phyloP scores from a whole-genome alignment of 2,797 vertebrate species.

The Thalassophryne amazonica region DNA sequence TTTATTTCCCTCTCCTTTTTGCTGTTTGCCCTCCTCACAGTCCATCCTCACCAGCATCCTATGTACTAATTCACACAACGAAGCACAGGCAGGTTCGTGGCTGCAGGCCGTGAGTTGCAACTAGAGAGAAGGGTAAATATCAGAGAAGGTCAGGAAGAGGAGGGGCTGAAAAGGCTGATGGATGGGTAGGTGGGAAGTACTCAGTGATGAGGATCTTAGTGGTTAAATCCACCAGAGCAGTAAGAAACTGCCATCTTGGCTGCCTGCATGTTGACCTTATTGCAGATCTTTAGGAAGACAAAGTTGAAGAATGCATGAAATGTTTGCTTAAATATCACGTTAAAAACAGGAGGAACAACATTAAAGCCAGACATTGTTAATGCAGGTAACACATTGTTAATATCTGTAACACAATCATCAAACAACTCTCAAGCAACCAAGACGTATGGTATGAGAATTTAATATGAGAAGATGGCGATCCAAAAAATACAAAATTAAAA shows the following conservation, averaged over 20 bases:
- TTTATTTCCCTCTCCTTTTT: slow-evolving; percentile 18
- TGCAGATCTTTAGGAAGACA: neutral
- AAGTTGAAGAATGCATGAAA: neutral
- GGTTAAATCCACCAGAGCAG: slow-evolving; percentile 13
- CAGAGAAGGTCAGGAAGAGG: slow-evolving; percentile 79
- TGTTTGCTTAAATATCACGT: too few relatives aligned
- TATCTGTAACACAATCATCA: too few relatives aligned
- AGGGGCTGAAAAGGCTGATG: slow-evolving; percentile 48
- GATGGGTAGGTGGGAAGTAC: slow-evolving; percentile 54
- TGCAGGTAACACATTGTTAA: too few relatives aligned
- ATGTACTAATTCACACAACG: slow-evolving; percentile 52
- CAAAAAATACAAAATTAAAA: too few relatives aligned
- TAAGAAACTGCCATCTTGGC: slow-evolving; percentile 34
- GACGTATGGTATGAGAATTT: too few relatives aligned
- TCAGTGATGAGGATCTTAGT: slow-evolving; percentile 41
- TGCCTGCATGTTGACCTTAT: slow-evolving; percentile 3
- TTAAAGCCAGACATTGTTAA: too few relatives aligned
- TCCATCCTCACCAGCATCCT: slow-evolving; percentile 32
- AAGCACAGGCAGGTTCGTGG: slow-evolving; percentile 58
- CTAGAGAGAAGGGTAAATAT: slow-evolving; percentile 80
- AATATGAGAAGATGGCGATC: too few relatives aligned
- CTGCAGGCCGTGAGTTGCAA: slow-evolving; percentile 56
- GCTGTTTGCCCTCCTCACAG: slow-evolving; percentile 26
- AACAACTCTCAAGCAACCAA: too few relatives aligned
- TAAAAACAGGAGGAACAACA: too few relatives aligned